Percentiles rank a stretch among this genome's conserved stretches.
phyloP scores from a whole-genome alignment of 2,113 vertebrate genomes.

The Colaptes auratus region DNA sequence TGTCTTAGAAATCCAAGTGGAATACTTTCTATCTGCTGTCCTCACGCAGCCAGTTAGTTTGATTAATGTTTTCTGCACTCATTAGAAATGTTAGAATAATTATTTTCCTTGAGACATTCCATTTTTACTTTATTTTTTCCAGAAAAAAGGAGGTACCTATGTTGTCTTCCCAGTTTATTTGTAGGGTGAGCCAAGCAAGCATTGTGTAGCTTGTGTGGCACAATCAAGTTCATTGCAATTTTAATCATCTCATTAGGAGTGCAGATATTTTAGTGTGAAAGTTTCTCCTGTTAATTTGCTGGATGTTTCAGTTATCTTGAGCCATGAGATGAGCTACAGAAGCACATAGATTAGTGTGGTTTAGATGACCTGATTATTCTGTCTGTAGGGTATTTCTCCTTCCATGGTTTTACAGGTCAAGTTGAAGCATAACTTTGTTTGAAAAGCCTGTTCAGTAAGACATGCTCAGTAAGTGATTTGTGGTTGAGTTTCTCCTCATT shows the following conservation, averaged over 20 bases:
- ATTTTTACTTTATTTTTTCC: neutral
- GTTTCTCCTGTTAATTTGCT: neutral
- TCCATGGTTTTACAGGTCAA: neutral
- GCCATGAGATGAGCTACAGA: neutral
- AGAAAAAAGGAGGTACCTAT: neutral
- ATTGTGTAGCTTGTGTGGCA: neutral
- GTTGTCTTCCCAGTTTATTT: neutral
- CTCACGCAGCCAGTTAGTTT: neutral
- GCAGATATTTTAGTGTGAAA: neutral
- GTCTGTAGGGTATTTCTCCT: constrained; percentile 13
- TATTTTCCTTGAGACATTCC: neutral
- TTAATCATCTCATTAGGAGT: constrained; percentile 17
- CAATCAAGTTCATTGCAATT: neutral
- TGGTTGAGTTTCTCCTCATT: neutral
- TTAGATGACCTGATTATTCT: constrained; percentile 53
- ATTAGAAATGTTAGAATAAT: neutral
- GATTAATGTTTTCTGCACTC: neutral
- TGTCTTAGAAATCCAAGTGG: neutral
- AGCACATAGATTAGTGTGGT: neutral
- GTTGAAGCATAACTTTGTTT: neutral
- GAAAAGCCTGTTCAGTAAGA: neutral
- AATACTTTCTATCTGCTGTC: neutral
- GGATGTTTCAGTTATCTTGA: neutral
- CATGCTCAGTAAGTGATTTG: neutral
- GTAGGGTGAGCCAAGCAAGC: neutral